Conservation (phyloP, 2,888 invertebrate species). For the Torymus auratus region DNA sequence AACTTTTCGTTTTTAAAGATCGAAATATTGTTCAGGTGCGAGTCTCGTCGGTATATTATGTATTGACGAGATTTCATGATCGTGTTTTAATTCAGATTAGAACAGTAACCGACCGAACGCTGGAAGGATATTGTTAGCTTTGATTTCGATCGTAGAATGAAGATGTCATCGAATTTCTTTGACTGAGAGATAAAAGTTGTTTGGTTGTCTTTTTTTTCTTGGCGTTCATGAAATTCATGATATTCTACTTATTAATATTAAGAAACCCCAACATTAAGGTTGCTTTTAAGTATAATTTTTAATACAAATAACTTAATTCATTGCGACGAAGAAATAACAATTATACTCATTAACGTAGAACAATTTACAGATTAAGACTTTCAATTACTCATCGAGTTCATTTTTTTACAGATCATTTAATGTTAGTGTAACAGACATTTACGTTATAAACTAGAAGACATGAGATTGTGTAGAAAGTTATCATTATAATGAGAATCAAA, state of each 20-base stretch:
- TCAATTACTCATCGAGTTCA: slow-evolving; percentile 23
- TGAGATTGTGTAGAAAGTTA: slow-evolving; percentile 13
- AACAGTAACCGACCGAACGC: slow-evolving; percentile 28
- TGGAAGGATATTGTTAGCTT: slow-evolving; percentile 25
- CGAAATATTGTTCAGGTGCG: no score
- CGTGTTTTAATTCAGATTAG: neutral
- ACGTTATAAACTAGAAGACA: slow-evolving; percentile 36
- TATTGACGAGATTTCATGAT: no score
- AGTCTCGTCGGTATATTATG: no score
- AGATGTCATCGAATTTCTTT: neutral
- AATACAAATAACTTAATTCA: slow-evolving; percentile 15
- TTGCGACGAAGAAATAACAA: neutral
- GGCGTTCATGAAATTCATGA: no score
- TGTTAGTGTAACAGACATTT: slow-evolving; percentile 19
- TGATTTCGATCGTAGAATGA: neutral
- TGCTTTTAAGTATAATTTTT: slow-evolving; percentile 42
- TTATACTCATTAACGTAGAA: slow-evolving; percentile 21
- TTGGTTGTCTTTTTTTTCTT: no score
- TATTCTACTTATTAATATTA: neutral
- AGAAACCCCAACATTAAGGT: slow-evolving; percentile 29
- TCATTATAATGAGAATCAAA: slow-evolving; percentile 3
- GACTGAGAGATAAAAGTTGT: no score
- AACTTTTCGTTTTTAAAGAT: no score
- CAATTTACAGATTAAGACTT: slow-evolving; percentile 21
- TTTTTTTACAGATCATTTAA: slow-evolving; percentile 52